Base-by-base conservation (phyloP, 2,888 invertebrate genomes). In the Phortica magna region DNA sequence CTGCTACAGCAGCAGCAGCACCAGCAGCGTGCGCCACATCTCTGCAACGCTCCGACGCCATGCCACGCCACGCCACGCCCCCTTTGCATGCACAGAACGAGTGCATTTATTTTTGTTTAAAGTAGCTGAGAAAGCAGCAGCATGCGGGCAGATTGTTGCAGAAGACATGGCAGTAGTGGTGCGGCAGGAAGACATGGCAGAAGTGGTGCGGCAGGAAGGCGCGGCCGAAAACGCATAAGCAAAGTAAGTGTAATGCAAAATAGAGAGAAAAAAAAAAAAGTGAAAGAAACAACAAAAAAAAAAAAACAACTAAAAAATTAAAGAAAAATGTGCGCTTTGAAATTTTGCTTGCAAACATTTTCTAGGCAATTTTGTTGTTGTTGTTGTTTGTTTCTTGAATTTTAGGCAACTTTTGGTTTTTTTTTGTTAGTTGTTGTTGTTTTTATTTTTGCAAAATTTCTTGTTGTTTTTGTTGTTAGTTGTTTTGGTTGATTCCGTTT, bases 11-110 rank as follows among this genome's bases (percentile, higher is more conserved):
- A 31, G 5, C 31, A 31, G n/a, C n/a, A n/a, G n/a, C n/a, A n/a
- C n/a, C 31, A 31, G n/a, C n/a, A 31, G 31, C 31, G 31, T 3
- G 53, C 53, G 53, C n/a, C 53, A 5, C 53, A 6, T 6, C 53
- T 5, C 64, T 77, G 77, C 77, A 57, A 76, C 82, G 79, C 78
- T 79, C 80, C 78, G 80, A 78, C n/a, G 53, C 53, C 42, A 42
- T 70, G 70, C 43, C 22, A 19, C 19, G 43, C 70, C 53, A 70
- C n/a, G 43, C 48, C 43, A 48, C 70, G 17, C 48, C 3, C 9
- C 42, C 43, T 48, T 70, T 4, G 31, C 59, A 59, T 17, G 22
- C 22, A 19, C 14, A 64, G 22, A 64, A 31, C n/a, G 39, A 39
- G 64, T 39, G 14, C 64, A 64, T 64, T 64, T 64, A 64, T 64